Base-by-base conservation (phyloP, 1,140 invertebrate species). In the Drosophila kurseongensis region DNA sequence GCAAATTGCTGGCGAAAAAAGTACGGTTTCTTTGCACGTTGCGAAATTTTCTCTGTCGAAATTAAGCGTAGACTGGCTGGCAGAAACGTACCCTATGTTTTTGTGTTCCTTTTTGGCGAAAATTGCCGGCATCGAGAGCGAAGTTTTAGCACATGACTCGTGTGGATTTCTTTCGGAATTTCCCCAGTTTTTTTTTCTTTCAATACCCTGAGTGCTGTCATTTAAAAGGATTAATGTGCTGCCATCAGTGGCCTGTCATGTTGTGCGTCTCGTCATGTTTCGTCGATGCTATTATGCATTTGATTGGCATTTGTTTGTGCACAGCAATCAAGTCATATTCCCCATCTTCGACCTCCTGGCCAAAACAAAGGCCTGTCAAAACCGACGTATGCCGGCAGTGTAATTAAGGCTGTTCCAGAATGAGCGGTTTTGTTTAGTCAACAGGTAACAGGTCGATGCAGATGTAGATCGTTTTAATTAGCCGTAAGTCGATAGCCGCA, bases 241-340 rank as follows among this genome's bases (percentile, higher is more conserved):
- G 72, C 75, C 75, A 66, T 88, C 75, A 88, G 72, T 57, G 75
- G 44, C 71, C 47, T 73, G 78, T 79, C 81, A 69, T 80, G 81
- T 73, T 67, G 48, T 51, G 48, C 38, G 35, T 58, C 38, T 45
- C 61, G 56, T 42, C 57, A 47, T 35, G 52, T 32, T 41, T 13
- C 44, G 63, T 57, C 60, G 74, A 74, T 80, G 77, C 62, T 48
- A 67, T 83, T 73, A 76, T 79, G 79, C 57, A 55, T 75, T 78
- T 82, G 82, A 86, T 83, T 82, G 82, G 54, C 83, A 73, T 57
- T 86, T 81, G 78, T 81, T 86, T 81, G 71, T 58, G 80, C 80
- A 60, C 48, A 79, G 57, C 72, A 65, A 84, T 79, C 82, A 78
- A 67, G 57, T n/a, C 38, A 58, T 40, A 35, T 38, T 18, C 40